Base-by-base conservation (phyloP, 2,888 invertebrate species). In the Melieria crassipennis region DNA sequence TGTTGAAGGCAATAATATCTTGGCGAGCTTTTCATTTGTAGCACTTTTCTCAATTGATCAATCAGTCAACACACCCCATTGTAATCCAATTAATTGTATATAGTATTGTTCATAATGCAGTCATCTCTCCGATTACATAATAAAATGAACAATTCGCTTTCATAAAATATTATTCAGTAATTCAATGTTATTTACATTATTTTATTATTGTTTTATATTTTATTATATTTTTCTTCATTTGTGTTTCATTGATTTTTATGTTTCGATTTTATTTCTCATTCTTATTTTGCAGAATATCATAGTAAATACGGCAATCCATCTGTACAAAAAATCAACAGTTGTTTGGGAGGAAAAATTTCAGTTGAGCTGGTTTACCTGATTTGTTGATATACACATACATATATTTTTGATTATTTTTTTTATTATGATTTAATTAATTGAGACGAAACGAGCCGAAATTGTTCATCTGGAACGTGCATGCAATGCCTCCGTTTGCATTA, bases 271-370 rank as follows among this genome's bases (percentile, higher is more conserved):
- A 30, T 30, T 30, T 30, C 30, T 30, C 30, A 30, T 30, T 30
- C 68, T 64, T 50, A 60, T 77, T 76, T 79, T 79, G 68, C 81
- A 82, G 82, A 82, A 80, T 80, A 80, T 80, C 80, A 77, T 81
- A 80, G 79, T 75, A 75, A 64, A 60, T 6, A 63, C 55, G 74
- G 75, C 74, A 65, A 72, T 46, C 45, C 67, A 64, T 60, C 73
- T 72, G 69, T 75, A 74, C 69, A 77, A 76, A 71, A 65, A 52
- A 30, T 71, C 71, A 72, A 70, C 73, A 75, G 75, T 71, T 30
- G 30, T 30, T 30, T 30, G 30, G 30, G 30, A 30, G 30, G 30
- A 30, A 30, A 30, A 30, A 30, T 30, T 65, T 43, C 52, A 30
- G 11, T 46, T 58, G 58, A 68, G 65, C 65, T 70, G 57, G 65